Percentiles rank a stretch among this genome's conserved stretches.
These are phyloP conservation scores for Thalpophila matura DNA, from an alignment of 2,888 invertebrate species.

Conservation along the genomic window DNA sequence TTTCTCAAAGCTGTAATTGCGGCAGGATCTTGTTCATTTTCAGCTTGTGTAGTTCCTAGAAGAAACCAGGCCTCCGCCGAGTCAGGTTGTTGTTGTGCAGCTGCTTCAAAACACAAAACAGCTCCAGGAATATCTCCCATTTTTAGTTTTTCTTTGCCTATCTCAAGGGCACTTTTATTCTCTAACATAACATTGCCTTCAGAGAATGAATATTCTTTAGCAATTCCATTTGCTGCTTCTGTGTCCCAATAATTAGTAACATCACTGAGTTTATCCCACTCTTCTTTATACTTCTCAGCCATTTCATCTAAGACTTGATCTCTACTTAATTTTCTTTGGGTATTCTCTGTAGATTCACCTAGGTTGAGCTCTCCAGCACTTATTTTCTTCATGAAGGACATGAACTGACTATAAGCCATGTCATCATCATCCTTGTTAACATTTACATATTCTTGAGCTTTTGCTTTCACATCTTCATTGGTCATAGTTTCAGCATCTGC, in stretches of 20 bases:
- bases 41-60: conserved; percentile 97
- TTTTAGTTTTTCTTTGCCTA: conserved; percentile 95
- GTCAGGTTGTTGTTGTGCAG: conserved; percentile 95
- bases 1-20: conserved; percentile 98
- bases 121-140: conserved; percentile 98
- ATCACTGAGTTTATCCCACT: conserved; percentile 95
- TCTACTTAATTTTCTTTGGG: conserved; percentile 81
- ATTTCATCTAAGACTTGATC: conserved; percentile 87
- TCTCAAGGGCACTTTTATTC: conserved; percentile 94
- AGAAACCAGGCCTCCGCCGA: conserved; percentile 96
- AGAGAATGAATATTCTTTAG: conserved; percentile 94
- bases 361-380: conserved; percentile 92
- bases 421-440: conserved; percentile 92
- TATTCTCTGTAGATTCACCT: conserved; percentile 83
- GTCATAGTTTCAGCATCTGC: conserved; percentile 71
- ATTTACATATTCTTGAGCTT: conserved; percentile 91
- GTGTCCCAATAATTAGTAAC: conserved; percentile 93
- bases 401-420: conserved; percentile 94
- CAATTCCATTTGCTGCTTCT: conserved; percentile 83
- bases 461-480: conserved; percentile 86
- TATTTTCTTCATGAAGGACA: conserved; percentile 95
- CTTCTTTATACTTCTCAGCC: conserved; percentile 92
- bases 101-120: conserved; percentile 98
- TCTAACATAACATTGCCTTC: conserved; percentile 96
- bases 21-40: conserved; percentile 98